Percentiles rank a stretch among this genome's conserved stretches.
These are phyloP conservation scores for Myrmophylax atrothorax DNA, from an alignment of 2,113 vertebrate species.

Conservation along the genomic window DNA sequence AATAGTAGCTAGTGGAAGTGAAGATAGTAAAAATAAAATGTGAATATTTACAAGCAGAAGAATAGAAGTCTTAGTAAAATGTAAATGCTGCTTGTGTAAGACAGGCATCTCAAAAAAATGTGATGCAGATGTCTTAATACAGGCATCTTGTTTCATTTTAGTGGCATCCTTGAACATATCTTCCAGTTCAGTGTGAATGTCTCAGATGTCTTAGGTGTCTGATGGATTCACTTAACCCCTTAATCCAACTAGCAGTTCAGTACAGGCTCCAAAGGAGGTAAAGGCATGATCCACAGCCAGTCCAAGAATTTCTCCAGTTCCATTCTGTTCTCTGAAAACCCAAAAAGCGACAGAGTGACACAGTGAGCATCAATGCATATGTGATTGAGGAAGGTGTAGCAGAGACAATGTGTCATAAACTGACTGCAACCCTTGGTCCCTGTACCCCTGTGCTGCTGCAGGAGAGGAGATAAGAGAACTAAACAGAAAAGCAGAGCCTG, in stretches of 20 bases:
- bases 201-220: background rate
- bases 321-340: background rate
- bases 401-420: background rate
- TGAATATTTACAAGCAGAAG: background rate
- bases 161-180: background rate
- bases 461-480: background rate
- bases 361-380: background rate
- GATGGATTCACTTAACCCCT: background rate
- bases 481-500: rapidly evolving
- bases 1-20: background rate
- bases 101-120: background rate
- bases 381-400: background rate
- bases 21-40: background rate
- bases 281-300: background rate
- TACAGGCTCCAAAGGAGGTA: background rate
- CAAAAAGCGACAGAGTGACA: background rate
- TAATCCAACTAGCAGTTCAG: background rate
- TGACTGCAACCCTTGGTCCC: background rate
- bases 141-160: background rate
- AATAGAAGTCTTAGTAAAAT: background rate
- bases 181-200: background rate
- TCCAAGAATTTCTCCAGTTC: background rate
- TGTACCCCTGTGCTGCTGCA: background rate
- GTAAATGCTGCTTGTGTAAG: background rate
- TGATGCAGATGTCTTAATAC: background rate